phyloP scores from a whole-genome alignment of 2,797 vertebrate genomes.

The Gephyroberyx darwinii region DNA sequence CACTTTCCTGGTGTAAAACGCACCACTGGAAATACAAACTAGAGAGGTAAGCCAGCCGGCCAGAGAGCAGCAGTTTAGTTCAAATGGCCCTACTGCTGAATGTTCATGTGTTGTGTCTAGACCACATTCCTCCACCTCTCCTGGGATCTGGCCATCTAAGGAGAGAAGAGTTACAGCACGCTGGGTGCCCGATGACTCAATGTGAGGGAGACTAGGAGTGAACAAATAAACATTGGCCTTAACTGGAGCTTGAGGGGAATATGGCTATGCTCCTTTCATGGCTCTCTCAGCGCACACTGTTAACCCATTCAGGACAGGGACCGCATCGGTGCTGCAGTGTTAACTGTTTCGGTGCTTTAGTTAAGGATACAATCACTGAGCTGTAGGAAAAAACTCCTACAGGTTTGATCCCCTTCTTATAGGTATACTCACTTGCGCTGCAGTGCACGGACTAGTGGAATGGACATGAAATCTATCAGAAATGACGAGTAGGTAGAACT shows the following conservation, averaged over 20 bases:
- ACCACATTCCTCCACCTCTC: conserved; percentile 77
- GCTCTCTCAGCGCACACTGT: conserved; percentile 50
- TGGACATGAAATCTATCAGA: neutral
- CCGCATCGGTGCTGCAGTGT: conserved; percentile 38
- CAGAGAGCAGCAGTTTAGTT: conserved; percentile 12
- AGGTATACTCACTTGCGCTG: neutral
- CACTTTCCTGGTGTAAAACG: conserved; percentile 40
- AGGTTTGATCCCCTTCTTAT: neutral
- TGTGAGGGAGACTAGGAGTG: conserved; percentile 65
- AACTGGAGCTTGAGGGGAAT: conserved; percentile 68
- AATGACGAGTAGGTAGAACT: neutral
- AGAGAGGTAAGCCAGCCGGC: conserved; percentile 13
- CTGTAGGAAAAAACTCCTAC: conserved; percentile 9
- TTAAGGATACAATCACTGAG: conserved; percentile 14
- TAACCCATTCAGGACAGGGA: conserved; percentile 60
- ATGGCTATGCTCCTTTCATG: conserved; percentile 58
- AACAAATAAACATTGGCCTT: conserved; percentile 79
- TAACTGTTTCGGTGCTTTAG: neutral
- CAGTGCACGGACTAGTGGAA: neutral
- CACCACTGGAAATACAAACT: conserved; percentile 41
- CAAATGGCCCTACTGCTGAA: conserved; percentile 44
- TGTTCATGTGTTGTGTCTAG: conserved; percentile 76
- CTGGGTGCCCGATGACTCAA: conserved; percentile 71
- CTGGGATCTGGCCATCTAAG: conserved; percentile 80
- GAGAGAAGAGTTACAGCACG: conserved; percentile 71